Percentiles rank a stretch among this genome's conserved stretches.
Evolutionary conservation across 2,888 invertebrate genomes (phyloP).

Genomic region (Megaustenia siamemsis): DNA sequence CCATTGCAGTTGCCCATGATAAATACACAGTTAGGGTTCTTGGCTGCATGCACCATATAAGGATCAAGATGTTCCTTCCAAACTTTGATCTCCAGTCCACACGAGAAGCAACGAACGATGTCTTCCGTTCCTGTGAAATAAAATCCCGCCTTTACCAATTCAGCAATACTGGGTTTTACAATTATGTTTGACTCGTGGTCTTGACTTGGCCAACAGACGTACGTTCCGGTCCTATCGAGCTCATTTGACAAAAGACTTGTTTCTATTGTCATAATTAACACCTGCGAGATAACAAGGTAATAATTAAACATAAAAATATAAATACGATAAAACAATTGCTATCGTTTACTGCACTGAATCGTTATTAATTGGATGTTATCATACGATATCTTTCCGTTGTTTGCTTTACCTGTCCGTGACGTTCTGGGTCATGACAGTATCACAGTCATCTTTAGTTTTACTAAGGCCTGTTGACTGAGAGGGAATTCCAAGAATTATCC

Average conservation of each 20-base stretch:
- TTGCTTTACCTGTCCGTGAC: no score
- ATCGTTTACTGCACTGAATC: no score
- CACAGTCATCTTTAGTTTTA: no score
- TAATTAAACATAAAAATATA: not conserved
- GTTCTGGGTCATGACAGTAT: no score
- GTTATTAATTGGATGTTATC: no score
- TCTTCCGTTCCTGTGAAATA: conserved; percentile 59
- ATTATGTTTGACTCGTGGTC: not conserved
- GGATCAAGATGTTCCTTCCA: conserved; percentile 58
- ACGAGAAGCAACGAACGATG: conserved; percentile 60
- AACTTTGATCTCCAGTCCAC: conserved; percentile 53
- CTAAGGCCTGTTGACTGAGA: no score
- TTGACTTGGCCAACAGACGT: conserved; percentile 32
- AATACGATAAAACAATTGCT: no score
- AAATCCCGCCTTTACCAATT: conserved; percentile 62
- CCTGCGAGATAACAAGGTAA: not conserved
- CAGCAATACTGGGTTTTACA: conserved; percentile 45
- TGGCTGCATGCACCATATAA: conserved; percentile 52
- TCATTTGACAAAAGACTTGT: conserved; percentile 11
- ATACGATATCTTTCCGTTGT: no score
- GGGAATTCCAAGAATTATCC: no score
- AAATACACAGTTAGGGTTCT: conserved; percentile 58
- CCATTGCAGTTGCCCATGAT: conserved; percentile 26
- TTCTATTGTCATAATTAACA: not conserved
- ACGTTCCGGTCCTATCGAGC: conserved; percentile 40